Evolutionary conservation across 2,888 invertebrate genomes (phyloP).

Genomic region (Leptinotarsa haldemani): DNA sequence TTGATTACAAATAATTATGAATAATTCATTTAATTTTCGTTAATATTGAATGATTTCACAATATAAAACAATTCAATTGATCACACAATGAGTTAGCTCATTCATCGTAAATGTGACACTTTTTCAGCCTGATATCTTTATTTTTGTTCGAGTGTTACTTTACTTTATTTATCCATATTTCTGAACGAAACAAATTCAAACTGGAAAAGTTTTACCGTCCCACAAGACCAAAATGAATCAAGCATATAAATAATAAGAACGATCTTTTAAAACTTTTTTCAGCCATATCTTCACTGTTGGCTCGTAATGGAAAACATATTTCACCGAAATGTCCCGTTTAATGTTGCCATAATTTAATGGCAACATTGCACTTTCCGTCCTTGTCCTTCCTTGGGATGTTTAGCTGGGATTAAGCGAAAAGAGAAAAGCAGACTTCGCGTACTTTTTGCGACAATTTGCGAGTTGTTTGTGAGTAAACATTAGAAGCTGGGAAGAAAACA

Average conservation of each 20-base stretch:
- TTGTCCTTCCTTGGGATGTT: slow-evolving; percentile 25
- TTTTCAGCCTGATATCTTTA: not conserved
- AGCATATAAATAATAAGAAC: slow-evolving; percentile 63
- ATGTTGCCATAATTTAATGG: slow-evolving; percentile 53
- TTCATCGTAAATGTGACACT: too few relatives aligned
- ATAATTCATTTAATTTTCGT: too few relatives aligned
- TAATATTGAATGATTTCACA: too few relatives aligned
- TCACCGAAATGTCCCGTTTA: slow-evolving; percentile 62
- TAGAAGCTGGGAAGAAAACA: slow-evolving; percentile 55
- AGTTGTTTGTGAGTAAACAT: slow-evolving; percentile 50
- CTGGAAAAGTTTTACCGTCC: slow-evolving; percentile 57
- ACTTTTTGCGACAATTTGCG: slow-evolving; percentile 52
- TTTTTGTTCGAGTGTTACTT: not conserved
- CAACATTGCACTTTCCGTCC: slow-evolving; percentile 44
- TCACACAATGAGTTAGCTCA: too few relatives aligned
- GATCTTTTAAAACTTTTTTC: slow-evolving; percentile 63
- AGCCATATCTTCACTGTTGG: slow-evolving; percentile 64
- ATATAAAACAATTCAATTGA: too few relatives aligned
- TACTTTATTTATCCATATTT: not conserved
- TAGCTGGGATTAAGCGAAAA: slow-evolving; percentile 5
- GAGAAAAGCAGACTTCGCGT: slow-evolving; percentile 29
- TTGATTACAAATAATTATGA: too few relatives aligned
- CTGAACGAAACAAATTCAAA: slow-evolving; percentile 54
- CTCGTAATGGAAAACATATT: slow-evolving; percentile 65
- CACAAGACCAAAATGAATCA: slow-evolving; percentile 60